Base-by-base conservation (phyloP, 2,888 invertebrate genomes). In the Galerucella pusilla region DNA sequence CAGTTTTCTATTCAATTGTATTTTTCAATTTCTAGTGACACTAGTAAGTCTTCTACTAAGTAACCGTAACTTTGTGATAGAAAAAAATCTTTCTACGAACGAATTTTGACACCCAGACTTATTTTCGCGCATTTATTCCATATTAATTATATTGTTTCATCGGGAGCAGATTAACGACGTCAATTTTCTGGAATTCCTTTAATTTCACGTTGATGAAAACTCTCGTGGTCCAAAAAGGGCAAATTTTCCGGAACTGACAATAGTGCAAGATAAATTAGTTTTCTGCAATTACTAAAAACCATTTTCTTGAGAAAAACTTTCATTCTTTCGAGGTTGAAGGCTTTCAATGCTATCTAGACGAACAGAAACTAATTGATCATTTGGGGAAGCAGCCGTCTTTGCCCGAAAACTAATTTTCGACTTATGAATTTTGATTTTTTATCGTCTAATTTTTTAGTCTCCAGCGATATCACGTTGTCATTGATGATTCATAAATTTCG, bases 241-340 rank as follows among this genome's bases (percentile, higher is more conserved):
- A 68, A 66, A 46, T 69, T 66, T 60, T 28, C 74, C 52, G 42
- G 42, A 74, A 74, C 65, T 60, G 69, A 74, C 70, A 70, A 70
- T 66, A 66, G 65, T 68, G 69, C 60, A 69, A 70, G 74, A 74
- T 74, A 60, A 74, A 74, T 74, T 65, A 66, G 74, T 66, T 66
- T 70, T n/a, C 69, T 60, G 69, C 66, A 74, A 74, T 70, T 74
- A 74, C 69, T 49, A 64, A 70, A 70, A 63, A 54, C n/a, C 35
- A 54, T 70, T 70, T 70, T 54, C 63, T 70, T 49, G 74, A 57
- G 69, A 66, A 70, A 73, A 74, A 74, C 65, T 60, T 52, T 64
- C 49, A 68, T 64, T 69, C 68, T 64, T 68, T 46, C 9, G 54
- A 10, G 35, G 35, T 42, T 42, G 35, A 42, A 42, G 12, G 49